phyloP scores from a whole-genome alignment of 2,113 vertebrate species.

The Merops nubicus region DNA sequence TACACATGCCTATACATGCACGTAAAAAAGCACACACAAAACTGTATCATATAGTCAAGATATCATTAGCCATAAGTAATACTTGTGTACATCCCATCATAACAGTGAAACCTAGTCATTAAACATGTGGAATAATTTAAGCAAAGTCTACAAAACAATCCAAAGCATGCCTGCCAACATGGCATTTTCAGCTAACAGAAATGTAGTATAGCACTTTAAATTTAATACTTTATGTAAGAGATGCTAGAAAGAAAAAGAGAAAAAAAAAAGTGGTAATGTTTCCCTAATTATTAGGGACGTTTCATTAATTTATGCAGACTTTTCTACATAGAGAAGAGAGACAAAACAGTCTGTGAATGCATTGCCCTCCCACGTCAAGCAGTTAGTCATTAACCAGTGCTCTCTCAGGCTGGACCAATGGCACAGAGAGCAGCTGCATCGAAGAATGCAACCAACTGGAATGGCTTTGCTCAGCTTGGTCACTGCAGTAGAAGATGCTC shows the following conservation, averaged over 20 bases:
- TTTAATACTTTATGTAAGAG: background rate
- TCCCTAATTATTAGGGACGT: background rate
- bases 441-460: accelerated
- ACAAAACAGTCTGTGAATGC: background rate
- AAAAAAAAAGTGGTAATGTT: background rate
- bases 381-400: accelerated
- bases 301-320: background rate
- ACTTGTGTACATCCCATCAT: background rate
- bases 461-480: background rate
- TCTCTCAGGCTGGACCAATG: background rate
- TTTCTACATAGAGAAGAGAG: background rate
- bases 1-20: background rate
- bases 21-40: background rate
- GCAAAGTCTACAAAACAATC: background rate
- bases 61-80: background rate
- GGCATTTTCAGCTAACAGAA: background rate
- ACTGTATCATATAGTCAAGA: background rate
- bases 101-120: background rate
- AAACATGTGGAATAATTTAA: background rate
- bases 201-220: background rate
- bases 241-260: background rate
- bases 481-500: background rate
- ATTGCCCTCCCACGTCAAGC: background rate
- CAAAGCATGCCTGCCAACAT: background rate
- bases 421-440: accelerated